Evolutionary conservation across 2,113 vertebrate species (phyloP).

Genomic region (Hemiscyllium ocellatum): DNA sequence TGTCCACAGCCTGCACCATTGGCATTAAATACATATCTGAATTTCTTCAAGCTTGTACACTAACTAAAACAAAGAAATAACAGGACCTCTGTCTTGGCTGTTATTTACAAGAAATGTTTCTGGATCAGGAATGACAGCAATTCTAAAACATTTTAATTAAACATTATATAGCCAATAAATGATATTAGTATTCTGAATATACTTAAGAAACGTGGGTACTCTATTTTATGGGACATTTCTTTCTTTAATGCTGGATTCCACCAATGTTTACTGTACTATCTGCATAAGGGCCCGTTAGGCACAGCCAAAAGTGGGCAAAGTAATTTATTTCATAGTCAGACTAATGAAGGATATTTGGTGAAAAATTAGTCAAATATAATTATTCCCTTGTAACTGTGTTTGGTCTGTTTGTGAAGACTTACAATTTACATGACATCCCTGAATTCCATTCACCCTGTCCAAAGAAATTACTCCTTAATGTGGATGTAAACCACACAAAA

Average conservation of each 20-base stretch:
- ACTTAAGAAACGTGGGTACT: neutral
- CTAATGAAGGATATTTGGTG: neutral
- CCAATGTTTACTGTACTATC: neutral
- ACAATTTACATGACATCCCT: neutral
- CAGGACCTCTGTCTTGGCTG: neutral
- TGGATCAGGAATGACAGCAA: constrained; percentile 22
- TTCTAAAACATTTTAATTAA: constrained; percentile 26
- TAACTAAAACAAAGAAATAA: neutral
- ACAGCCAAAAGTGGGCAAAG: too few relatives aligned
- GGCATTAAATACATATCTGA: neutral
- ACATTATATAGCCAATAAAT: constrained; percentile 23
- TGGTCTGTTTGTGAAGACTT: neutral
- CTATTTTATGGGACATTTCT: neutral
- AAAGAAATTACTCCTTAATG: neutral
- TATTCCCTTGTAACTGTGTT: neutral
- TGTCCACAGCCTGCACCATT: neutral
- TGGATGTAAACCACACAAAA: neutral
- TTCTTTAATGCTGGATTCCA: neutral
- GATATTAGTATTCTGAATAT: constrained; percentile 8
- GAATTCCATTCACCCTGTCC: neutral
- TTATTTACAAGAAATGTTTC: neutral
- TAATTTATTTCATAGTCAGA: neutral
- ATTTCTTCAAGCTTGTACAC: constrained; percentile 24
- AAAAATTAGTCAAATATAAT: neutral
- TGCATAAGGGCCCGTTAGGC: neutral